Base-by-base conservation (phyloP, 2,888 invertebrate species). In the Pollenia labialis region DNA sequence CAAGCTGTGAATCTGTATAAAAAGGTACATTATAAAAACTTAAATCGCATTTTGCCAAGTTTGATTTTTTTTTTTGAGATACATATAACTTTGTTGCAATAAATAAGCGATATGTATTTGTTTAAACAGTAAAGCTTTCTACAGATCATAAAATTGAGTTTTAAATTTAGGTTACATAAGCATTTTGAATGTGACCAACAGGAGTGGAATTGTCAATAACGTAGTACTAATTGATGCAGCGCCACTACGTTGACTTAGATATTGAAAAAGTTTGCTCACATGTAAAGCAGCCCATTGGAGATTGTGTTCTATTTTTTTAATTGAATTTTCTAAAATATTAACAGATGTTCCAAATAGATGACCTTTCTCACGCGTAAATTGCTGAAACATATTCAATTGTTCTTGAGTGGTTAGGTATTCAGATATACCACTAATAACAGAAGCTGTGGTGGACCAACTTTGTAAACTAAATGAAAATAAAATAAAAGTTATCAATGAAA, bases 221-320 rank as follows among this genome's bases (percentile, higher is more conserved):
- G 23, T 3, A 23, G 23, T 23, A 23, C 23, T 23, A 23, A 23
- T 23, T 23, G 23, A 0, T 23, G 23, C 23, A 23, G 23, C 23
- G 3, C 23, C 75, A 66, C 90, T 91, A 0, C 90, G 77, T 4
- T 48, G 44, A 42, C 76, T 81, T 42, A 92, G 85, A 58, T 89
- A 92, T 2, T 54, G 7, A 0, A 87, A 72, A 0, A 92, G 88
- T 2, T 74, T 69, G 7, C 16, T 76, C 58, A 93, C 82, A 71
- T 89, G 87, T 2, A 81, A 71, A 4, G 89, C 88, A 0, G 92
- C 88, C 93, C 93, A 93, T 12, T 87, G 58, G 0, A 93, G 62
- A 86, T 93, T 93, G 0, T 52, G 46, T 4, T 90, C 88, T 0
- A 92, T 90, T 4, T 72, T 90, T 23, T 50, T 52, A n/a, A 91